These are phyloP conservation scores for Poeciliopsis presidionis DNA, from an alignment of 2,797 vertebrate genomes.

Conservation along the genomic window DNA sequence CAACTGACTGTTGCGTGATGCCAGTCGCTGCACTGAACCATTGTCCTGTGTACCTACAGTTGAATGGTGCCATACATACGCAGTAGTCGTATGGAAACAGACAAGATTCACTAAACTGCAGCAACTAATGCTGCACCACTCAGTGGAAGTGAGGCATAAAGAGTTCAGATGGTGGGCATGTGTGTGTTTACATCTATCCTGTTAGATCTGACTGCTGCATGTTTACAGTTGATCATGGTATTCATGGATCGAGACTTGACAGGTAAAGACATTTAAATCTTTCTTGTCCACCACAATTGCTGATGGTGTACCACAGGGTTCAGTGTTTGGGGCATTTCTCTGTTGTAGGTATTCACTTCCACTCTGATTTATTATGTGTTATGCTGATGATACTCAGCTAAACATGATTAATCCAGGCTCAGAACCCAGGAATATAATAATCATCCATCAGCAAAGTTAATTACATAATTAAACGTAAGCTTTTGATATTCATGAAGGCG, in stretches of 20 bases:
- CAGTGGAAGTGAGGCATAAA: not conserved
- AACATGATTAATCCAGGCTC: not conserved
- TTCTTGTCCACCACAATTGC: not conserved
- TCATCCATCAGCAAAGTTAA: not conserved
- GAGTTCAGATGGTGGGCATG: not conserved
- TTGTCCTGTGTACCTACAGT: not conserved
- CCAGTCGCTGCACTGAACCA: no score
- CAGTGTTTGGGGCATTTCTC: not conserved
- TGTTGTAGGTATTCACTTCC: not conserved
- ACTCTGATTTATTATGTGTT: not conserved
- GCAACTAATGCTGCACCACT: not conserved
- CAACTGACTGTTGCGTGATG: not conserved
- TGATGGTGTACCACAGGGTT: not conserved
- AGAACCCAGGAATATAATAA: not conserved
- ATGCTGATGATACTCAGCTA: not conserved
- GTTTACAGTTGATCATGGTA: not conserved
- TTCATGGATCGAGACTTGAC: not conserved
- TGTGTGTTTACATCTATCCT: not conserved
- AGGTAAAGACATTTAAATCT: not conserved
- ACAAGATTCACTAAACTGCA: not conserved
- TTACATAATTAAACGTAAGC: not conserved
- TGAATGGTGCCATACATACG: not conserved
- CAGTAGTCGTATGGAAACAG: not conserved
- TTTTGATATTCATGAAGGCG: slow-evolving; percentile 52
- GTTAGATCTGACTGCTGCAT: not conserved